A percentile compares a stretch with the other conserved stretches of the same genome.
Evolutionary conservation across 2,113 vertebrate genomes (phyloP).

Genomic region (Scalopus aquaticus): DNA sequence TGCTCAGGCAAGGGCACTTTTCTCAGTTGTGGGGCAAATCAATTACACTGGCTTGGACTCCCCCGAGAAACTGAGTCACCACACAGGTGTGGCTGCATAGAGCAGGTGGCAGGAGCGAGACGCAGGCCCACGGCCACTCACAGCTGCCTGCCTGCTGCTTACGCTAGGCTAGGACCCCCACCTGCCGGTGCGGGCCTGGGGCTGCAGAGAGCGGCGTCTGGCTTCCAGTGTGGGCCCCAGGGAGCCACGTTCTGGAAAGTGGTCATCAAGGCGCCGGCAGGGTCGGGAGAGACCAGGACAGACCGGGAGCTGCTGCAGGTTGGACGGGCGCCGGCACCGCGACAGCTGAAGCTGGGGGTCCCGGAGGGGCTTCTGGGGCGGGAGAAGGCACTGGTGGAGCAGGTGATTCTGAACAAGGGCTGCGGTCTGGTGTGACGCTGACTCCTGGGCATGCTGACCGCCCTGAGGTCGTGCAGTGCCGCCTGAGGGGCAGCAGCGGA

Average conservation of each 20-base stretch:
- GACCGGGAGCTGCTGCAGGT: not conserved
- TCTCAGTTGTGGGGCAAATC: constrained; percentile 8
- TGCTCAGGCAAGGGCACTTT: not conserved
- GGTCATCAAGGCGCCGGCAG: not conserved
- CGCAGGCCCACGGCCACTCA: too few relatives aligned
- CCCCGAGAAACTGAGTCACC: not conserved
- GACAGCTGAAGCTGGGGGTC: not conserved
- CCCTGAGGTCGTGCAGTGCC: not conserved
- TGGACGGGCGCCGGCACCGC: too few relatives aligned
- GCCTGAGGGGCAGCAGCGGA: too few relatives aligned
- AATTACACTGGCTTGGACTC: not conserved
- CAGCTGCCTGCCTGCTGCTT: not conserved
- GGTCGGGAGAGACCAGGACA: not conserved
- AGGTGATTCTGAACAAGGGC: accelerated
- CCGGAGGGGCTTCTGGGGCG: not conserved
- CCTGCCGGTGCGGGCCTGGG: too few relatives aligned
- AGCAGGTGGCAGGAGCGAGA: not conserved
- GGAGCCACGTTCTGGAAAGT: too few relatives aligned
- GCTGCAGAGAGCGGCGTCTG: not conserved
- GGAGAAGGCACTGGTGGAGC: not conserved
- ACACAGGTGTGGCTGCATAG: not conserved
- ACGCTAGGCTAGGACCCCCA: not conserved
- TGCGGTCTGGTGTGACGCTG: not conserved
- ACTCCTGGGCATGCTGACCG: not conserved
- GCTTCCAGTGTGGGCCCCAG: not conserved